phyloP scores from a whole-genome alignment of 2,797 vertebrate species.

The Poeciliopsis gracilis region DNA sequence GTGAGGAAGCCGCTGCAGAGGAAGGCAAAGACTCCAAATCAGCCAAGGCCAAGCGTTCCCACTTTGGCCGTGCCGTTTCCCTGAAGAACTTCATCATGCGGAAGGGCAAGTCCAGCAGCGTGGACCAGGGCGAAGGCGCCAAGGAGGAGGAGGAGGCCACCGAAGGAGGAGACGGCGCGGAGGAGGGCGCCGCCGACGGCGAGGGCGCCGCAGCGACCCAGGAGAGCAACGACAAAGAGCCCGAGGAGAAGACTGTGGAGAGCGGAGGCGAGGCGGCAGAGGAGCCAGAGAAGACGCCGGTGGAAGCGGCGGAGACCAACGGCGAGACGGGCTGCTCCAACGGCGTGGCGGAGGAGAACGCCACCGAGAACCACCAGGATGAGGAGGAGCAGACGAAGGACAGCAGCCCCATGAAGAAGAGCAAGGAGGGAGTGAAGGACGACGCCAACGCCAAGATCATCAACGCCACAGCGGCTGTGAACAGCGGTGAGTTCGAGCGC shows the following conservation, averaged over 20 bases:
- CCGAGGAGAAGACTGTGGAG: conserved; percentile 25
- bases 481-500: conserved; percentile 82
- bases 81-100: conserved; percentile 86
- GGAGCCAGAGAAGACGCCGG: conserved; percentile 44
- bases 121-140: conserved; percentile 74
- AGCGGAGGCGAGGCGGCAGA: conserved; percentile 21
- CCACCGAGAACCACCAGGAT: conserved; percentile 75
- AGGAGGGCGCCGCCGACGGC: conserved; percentile 48
- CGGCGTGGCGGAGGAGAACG: conserved; percentile 71
- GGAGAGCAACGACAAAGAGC: conserved; percentile 60
- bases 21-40: conserved; percentile 81
- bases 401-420: conserved; percentile 73
- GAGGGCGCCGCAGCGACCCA: conserved; percentile 54
- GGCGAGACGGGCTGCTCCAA: conserved; percentile 80
- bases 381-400: conserved; percentile 63
- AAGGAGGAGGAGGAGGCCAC: conserved; percentile 55
- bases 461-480: conserved; percentile 71
- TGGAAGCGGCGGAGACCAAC: conserved; percentile 71
- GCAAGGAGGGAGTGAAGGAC: conserved; percentile 75
- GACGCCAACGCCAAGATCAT: conserved; percentile 81
- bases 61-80: conserved; percentile 83
- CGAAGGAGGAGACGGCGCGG: conserved; percentile 19
- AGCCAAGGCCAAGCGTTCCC: conserved; percentile 81
- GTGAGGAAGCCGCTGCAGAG: conserved; percentile 78
- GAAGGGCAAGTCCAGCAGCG: conserved; percentile 82